These are phyloP conservation scores for Gastrophysa polygoni DNA, from an alignment of 2,888 invertebrate species.

Conservation along the genomic window DNA sequence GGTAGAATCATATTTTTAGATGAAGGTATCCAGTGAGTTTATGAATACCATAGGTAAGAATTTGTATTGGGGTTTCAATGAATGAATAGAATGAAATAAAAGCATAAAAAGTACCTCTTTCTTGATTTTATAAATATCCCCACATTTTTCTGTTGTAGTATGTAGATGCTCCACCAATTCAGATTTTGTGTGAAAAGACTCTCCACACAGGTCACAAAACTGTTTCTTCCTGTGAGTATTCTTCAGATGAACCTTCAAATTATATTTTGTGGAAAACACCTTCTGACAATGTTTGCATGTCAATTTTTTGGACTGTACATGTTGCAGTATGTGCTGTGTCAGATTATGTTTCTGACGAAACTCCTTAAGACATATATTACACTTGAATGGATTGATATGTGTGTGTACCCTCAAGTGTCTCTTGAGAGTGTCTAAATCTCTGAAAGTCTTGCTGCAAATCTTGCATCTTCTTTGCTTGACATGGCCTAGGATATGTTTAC, in stretches of 20 bases:
- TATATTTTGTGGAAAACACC: conserved; percentile 29
- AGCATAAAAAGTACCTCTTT: conserved; percentile 9
- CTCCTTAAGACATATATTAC: conserved; percentile 24
- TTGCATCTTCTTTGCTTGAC: conserved; percentile 21
- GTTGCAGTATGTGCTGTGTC: conserved; percentile 22
- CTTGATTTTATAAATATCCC: background rate
- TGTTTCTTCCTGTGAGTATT: conserved; percentile 16
- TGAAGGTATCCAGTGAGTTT: no score
- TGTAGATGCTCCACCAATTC: conserved; percentile 14
- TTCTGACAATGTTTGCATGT: conserved; percentile 25
- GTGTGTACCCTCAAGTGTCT: conserved; percentile 29
- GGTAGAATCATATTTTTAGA: no score
- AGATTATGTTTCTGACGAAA: conserved; percentile 27
- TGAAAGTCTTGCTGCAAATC: conserved; percentile 24
- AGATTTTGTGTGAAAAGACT: conserved; percentile 9
- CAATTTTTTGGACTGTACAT: conserved; percentile 14
- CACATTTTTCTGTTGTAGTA: conserved; percentile 8
- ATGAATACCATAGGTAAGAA: no score
- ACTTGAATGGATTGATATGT: conserved; percentile 26
- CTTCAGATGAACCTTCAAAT: conserved; percentile 27
- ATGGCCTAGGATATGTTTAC: conserved; percentile 26
- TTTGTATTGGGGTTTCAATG: no score
- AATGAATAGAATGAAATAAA: no score
- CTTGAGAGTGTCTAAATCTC: conserved; percentile 19
- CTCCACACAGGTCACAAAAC: conserved; percentile 19